Percentiles rank a stretch among this genome's conserved stretches.
Conservation (phyloP, 2,797 vertebrate genomes). For the Ceryle rudis region DNA sequence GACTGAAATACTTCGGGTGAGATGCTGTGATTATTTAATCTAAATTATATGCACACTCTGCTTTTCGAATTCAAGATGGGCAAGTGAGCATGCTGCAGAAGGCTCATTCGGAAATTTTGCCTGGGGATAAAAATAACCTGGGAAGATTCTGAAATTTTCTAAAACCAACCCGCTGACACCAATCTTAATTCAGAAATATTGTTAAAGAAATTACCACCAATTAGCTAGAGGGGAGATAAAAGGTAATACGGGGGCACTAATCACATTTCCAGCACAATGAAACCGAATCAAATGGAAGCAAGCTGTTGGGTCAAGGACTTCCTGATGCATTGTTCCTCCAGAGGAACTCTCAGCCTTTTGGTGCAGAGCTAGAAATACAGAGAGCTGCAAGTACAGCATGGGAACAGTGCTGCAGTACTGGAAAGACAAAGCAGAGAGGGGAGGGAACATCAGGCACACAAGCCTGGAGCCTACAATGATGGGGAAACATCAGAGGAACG, state of each 20-base stretch:
- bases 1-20: constrained; percentile 1
- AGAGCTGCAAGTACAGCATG: background rate
- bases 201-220: constrained; percentile 50
- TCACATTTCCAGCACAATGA: constrained; percentile 32
- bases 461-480: background rate
- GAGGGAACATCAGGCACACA: background rate
- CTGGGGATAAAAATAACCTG: constrained; percentile 53
- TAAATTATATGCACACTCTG: background rate
- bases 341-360: background rate
- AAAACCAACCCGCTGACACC: constrained; percentile 55
- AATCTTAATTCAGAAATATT: constrained; percentile 53
- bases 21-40: constrained; percentile 26
- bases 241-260: constrained; percentile 26
- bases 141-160: constrained; percentile 51
- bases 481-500: background rate
- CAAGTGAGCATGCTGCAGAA: background rate
- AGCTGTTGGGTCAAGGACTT: constrained; percentile 27
- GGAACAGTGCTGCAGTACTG: background rate
- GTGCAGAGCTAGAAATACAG: background rate
- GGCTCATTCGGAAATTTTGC: constrained; percentile 32
- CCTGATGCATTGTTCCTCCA: background rate
- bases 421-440: background rate
- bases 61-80: constrained; percentile 19
- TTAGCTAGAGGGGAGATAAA: constrained; percentile 32
- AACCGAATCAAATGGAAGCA: background rate